A percentile compares a stretch with the other conserved stretches of the same genome.
These are phyloP conservation scores for Chiroxiphia lanceolata DNA, from an alignment of 2,797 vertebrate genomes.

Conservation along the genomic window DNA sequence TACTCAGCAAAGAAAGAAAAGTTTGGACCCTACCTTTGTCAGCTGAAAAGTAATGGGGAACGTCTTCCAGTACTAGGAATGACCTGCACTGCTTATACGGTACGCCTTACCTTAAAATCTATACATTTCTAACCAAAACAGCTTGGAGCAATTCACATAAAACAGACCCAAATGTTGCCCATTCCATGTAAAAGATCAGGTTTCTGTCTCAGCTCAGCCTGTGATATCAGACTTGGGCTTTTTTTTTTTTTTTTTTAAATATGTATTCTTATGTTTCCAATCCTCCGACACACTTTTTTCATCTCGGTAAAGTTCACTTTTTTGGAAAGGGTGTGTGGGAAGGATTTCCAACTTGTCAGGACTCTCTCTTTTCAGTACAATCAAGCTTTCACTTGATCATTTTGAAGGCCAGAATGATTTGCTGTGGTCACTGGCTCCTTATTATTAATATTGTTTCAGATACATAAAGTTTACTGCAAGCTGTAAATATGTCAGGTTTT, in stretches of 20 bases:
- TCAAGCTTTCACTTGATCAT: constrained; percentile 78
- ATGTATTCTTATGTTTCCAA: constrained; percentile 79
- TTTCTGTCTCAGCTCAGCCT: constrained; percentile 76
- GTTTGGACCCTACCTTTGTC: constrained; percentile 75
- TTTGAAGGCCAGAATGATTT: constrained; percentile 74
- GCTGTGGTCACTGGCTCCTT: constrained; percentile 68
- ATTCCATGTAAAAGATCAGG: constrained; percentile 80
- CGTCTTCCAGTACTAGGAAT: constrained; percentile 70
- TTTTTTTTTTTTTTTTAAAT: constrained; percentile 44
- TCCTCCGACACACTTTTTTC: constrained; percentile 73
- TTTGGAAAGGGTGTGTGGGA: constrained; percentile 55
- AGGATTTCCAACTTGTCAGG: constrained; percentile 65
- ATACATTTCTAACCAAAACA: constrained; percentile 82
- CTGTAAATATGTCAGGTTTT: constrained; percentile 81
- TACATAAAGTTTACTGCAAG: constrained; percentile 77
- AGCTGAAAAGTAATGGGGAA: constrained; percentile 69
- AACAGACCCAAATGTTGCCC: constrained; percentile 84
- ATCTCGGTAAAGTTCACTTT: constrained; percentile 65
- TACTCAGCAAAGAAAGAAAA: constrained; percentile 64
- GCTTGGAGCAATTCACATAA: constrained; percentile 85
- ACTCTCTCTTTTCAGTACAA: constrained; percentile 71
- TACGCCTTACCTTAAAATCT: constrained; percentile 79
- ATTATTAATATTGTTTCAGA: constrained; percentile 76
- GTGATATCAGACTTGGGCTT: constrained; percentile 71
- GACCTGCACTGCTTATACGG: constrained; percentile 68